Percentiles rank a stretch among this genome's conserved stretches.
Evolutionary conservation across 2,888 invertebrate species (phyloP).

Genomic region (Aporophyla nigra): DNA sequence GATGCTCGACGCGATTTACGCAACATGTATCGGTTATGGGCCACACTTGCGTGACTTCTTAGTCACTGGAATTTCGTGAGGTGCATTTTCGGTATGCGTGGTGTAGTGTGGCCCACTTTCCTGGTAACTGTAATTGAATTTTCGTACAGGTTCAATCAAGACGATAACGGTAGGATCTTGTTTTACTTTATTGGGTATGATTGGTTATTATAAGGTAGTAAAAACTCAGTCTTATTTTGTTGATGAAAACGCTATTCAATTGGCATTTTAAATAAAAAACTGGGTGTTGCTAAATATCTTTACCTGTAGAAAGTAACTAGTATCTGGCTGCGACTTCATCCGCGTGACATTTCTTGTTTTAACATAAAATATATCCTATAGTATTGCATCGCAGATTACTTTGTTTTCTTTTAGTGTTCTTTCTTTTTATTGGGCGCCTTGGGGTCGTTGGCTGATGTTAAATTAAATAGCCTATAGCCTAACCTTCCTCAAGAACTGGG

Average conservation of each 20-base stretch:
- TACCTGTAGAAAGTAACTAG: no score
- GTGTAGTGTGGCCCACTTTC: slow-evolving; percentile 60
- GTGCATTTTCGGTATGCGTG: slow-evolving; percentile 57
- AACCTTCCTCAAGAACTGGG: no score
- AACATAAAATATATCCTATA: no score
- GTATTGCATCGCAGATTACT: no score
- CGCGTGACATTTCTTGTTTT: no score
- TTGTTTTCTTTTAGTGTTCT: no score
- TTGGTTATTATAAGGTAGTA: not conserved
- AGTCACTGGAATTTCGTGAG: slow-evolving; percentile 69
- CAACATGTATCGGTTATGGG: slow-evolving; percentile 58
- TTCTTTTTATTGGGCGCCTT: no score
- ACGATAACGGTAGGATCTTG: slow-evolving; percentile 55
- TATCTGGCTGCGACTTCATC: no score
- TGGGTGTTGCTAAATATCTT: not conserved
- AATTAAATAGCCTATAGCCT: no score
- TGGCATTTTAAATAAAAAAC: not conserved
- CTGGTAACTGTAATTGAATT: slow-evolving; percentile 62
- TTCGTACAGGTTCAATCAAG: slow-evolving; percentile 51
- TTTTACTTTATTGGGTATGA: slow-evolving; percentile 1
- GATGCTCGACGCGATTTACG: slow-evolving; percentile 59
- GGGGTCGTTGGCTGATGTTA: no score
- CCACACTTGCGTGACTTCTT: slow-evolving; percentile 62
- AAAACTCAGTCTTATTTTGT: not conserved
- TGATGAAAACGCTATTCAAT: not conserved